A percentile compares a stretch with the other conserved stretches of the same genome.
Conservation (phyloP, 2,888 invertebrate species). For the Leptinotarsa rubiginosa region DNA sequence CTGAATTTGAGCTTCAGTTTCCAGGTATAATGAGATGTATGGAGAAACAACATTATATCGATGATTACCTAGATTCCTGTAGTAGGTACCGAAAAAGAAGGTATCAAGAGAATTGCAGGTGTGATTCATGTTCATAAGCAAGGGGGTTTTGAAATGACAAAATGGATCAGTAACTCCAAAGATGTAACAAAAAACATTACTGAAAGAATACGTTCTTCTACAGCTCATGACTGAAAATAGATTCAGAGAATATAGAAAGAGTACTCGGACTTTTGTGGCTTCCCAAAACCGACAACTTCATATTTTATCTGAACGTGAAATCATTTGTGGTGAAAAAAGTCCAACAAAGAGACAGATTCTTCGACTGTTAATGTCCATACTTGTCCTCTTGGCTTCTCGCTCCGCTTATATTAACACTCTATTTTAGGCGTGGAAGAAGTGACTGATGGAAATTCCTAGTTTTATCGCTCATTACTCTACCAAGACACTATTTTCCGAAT, state of each 20-base stretch:
- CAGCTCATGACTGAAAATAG: not conserved
- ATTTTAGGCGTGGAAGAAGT: not conserved
- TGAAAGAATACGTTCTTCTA: not conserved
- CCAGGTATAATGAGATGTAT: not conserved
- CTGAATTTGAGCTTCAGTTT: not conserved
- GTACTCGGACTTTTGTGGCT: too few relatives aligned
- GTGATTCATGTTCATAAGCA: slow-evolving; percentile 2
- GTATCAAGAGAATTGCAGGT: not conserved
- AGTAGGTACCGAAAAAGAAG: not conserved
- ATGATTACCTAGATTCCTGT: slow-evolving; percentile 8
- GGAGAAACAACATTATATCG: slow-evolving; percentile 1
- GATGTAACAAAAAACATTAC: not conserved
- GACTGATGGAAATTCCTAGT: not conserved
- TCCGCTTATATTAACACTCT: not conserved
- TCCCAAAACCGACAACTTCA: too few relatives aligned
- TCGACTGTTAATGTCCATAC: not conserved
- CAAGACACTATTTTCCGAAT: slow-evolving; percentile 3
- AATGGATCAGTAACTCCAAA: slow-evolving; percentile 5
- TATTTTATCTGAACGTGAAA: too few relatives aligned
- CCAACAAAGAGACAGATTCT: slow-evolving; percentile 3
- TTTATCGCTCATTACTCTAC: not conserved
- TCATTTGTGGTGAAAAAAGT: not conserved
- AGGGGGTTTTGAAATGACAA: slow-evolving; percentile 2
- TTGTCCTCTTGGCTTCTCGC: not conserved
- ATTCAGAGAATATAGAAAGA: not conserved